Conservation (phyloP, 2,797 vertebrate species). For the Nyctibius grandis region DNA sequence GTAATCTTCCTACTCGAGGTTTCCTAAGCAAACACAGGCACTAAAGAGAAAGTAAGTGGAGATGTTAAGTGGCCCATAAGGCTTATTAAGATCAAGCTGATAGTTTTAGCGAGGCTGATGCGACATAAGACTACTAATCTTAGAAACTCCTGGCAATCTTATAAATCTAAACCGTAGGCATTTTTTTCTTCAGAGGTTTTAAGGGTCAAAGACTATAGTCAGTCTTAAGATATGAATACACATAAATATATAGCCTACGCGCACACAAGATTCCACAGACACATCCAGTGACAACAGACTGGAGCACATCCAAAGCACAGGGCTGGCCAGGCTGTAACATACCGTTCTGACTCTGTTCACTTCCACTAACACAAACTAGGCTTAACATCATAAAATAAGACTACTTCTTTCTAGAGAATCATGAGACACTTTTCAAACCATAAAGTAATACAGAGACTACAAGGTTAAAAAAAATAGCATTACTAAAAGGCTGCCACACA, state of each 20-base stretch:
- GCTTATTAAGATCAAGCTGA: slow-evolving; percentile 7
- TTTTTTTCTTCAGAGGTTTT: neutral
- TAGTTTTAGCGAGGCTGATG: neutral
- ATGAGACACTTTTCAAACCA: neutral
- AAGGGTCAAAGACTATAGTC: neutral
- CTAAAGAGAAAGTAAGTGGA: neutral
- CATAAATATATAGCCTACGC: neutral
- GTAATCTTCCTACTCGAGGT: neutral
- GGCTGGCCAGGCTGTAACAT: neutral
- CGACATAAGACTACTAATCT: neutral
- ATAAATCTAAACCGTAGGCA: neutral
- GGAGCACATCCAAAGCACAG: neutral
- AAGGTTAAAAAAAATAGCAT: neutral
- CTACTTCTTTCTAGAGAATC: neutral
- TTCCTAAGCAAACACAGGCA: neutral
- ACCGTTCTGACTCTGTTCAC: neutral
- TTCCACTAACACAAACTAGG: neutral
- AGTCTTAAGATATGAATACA: neutral
- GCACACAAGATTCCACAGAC: neutral
- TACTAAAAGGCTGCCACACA: neutral
- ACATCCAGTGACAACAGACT: neutral
- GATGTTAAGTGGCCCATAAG: neutral
- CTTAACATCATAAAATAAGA: neutral
- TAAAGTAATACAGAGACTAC: neutral
- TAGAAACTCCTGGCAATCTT: neutral